These are phyloP conservation scores for Danaus melanippus DNA, from an alignment of 1,140 invertebrate species.

Conservation along the genomic window DNA sequence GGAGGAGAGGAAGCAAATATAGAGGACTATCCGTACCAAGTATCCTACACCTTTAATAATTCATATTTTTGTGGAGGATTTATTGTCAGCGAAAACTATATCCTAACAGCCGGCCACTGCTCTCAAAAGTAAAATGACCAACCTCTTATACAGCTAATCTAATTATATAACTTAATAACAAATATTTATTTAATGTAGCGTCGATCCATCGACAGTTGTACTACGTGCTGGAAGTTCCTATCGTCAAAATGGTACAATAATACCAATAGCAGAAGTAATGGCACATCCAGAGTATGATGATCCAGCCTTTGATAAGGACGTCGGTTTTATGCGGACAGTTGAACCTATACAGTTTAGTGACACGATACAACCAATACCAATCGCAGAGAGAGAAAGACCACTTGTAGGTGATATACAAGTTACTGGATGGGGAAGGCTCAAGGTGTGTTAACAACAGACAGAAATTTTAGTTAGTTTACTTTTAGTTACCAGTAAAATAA, in stretches of 20 bases:
- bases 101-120: slow-evolving; percentile 80
- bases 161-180: not conserved
- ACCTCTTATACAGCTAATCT: not conserved
- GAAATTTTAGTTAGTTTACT: too few relatives aligned
- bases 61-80: slow-evolving; percentile 77
- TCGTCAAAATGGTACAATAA: slow-evolving; percentile 48
- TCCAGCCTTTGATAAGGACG: slow-evolving; percentile 73
- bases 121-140: slow-evolving; percentile 51
- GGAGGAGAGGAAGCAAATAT: slow-evolving; percentile 74
- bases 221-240: slow-evolving; percentile 59
- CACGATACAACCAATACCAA: slow-evolving; percentile 36
- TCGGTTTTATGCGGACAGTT: slow-evolving; percentile 70
- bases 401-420: slow-evolving; percentile 36
- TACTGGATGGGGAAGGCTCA: slow-evolving; percentile 53
- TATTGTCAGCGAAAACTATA: slow-evolving; percentile 72
- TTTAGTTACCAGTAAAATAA: too few relatives aligned
- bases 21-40: slow-evolving; percentile 75
- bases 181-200: slow-evolving; percentile 30
- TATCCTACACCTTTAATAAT: slow-evolving; percentile 66
- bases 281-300: slow-evolving; percentile 66
- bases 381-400: slow-evolving; percentile 28
- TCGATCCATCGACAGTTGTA: slow-evolving; percentile 50
- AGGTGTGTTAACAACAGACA: slow-evolving; percentile 21
- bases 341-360: slow-evolving; percentile 45
- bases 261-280: slow-evolving; percentile 57